Evolutionary conservation across 2,888 invertebrate species (phyloP), one percentile per base, ranked within the genome.

Genomic region (Prostheceraeus crozeri): DNA sequence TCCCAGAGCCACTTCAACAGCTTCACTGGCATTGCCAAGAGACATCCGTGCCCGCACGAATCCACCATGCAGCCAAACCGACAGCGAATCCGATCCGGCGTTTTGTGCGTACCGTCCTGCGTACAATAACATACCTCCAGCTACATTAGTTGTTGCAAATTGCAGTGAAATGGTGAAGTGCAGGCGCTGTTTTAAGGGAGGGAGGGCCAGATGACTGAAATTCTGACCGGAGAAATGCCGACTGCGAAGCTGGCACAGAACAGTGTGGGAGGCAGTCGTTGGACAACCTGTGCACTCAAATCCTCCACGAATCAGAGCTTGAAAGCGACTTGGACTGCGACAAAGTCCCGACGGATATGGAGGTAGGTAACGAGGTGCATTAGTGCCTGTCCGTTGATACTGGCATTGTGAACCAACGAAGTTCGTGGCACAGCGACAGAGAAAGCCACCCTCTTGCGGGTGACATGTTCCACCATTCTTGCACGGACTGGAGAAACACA

Each of bases 91-190:
- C 14, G 45, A 8, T 6, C 14, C 45, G 8, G 6, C 8, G 45
- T 14, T 40, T n/a, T n/a, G n/a, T n/a, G n/a, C n/a, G 45, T 40
- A 40, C 4, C 45, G 45, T 14, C 45, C 45, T 8, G 45, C 21
- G 14, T 19, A 40, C 14, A 40, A 14, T 10, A 40, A 19, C 14
- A 19, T 40, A 6, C 8, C 45, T 6, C n/a, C 33, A 33, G 33
- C 33, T 11, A 33, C 8, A 10, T 33, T 11, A 8, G 19, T 6
- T n/a, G 45, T 40, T 8, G 45, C 45, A 40, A 40, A 40, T 6
- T 14, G 14, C 14, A 40, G 45, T 14, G 14, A 6, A n/a, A 40
- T 40, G 14, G 6, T 19, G 19, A 40, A 6, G 6, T 14, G 45
- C n/a, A 6, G 19, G 4, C 45, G 6, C 14, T 40, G 45, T 19